Base-by-base conservation (phyloP, 2,888 invertebrate genomes). In the Cryptosula pallasiana region DNA sequence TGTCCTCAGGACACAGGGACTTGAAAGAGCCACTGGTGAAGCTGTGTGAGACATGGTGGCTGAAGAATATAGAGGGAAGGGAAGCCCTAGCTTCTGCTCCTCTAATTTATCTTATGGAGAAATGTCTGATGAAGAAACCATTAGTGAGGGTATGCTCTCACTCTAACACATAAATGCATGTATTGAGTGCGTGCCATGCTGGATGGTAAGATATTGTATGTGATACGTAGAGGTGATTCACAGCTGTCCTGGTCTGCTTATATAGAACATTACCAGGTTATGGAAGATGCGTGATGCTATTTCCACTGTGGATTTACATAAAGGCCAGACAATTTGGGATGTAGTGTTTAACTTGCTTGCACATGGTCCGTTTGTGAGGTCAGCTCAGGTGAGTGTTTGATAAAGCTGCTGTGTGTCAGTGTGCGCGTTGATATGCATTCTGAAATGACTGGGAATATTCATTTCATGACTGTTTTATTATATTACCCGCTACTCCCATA, bases 41-140 rank as follows among this genome's bases (percentile, higher is more conserved):
- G 5, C 32, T 63, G 32, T 63, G 63, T 63, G 29, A 63, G 32
- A 27, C 32, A 3, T 63, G 63, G 63, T 63, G 63, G 63, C 34
- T 63, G 32, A 63, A 63, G 25, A 13, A 5, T 13, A 63, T 34
- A 32, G 63, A 63, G n/a, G 63, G 63, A 32, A 27, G 32, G 27
- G 63, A 63, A 34, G 27, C 63, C 13, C 27, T 63, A 27, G 9
- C 32, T n/a, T 25, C 32, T 13, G 29, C n/a, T 32, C 63, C 63
- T 29, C 13, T 63, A 2, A 34, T 63, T 5, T 63, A 32, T n/a
- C 63, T 63, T 63, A 3, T 63, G 32, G 32, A 32, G 32, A 63
- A 63, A 27, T 63, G 63, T 25, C 25, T 57, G 5, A 9, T 13
- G 5, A 23, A 57, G n/a, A 13, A 25, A n/a, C 23, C 57, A 57